A percentile compares a stretch with the other conserved stretches of the same genome.
These are phyloP conservation scores for Oryzias sinensis DNA, from an alignment of 2,797 vertebrate genomes.

Conservation along the genomic window DNA sequence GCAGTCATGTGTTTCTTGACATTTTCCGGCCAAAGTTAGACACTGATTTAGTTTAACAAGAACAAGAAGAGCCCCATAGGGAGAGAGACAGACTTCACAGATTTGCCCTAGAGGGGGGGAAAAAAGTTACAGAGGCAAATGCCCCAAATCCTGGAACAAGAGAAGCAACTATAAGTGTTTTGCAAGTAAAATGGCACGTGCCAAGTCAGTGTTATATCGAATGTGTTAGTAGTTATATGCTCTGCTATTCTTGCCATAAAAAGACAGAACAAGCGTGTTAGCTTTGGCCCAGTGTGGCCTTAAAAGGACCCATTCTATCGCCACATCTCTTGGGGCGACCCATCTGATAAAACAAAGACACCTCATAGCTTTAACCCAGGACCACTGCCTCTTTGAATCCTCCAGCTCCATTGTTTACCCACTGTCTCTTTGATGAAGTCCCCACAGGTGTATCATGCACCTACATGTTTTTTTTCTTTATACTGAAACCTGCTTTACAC, in stretches of 20 bases:
- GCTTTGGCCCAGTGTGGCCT: slow-evolving; percentile 56
- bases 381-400: slow-evolving; percentile 73
- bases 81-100: slow-evolving; percentile 3
- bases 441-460: slow-evolving; percentile 57
- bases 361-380: slow-evolving; percentile 58
- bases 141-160: slow-evolving; percentile 22
- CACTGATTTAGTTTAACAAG: slow-evolving; percentile 15
- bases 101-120: background rate
- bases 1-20: slow-evolving; percentile 16
- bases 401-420: slow-evolving; percentile 65
- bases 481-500: slow-evolving; percentile 1
- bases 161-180: slow-evolving; percentile 29
- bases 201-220: slow-evolving; percentile 50
- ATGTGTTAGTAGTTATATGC: slow-evolving; percentile 49
- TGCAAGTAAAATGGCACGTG: slow-evolving; percentile 30
- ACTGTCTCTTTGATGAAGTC: slow-evolving; percentile 67
- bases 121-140: slow-evolving; percentile 8
- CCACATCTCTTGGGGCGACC: slow-evolving; percentile 68
- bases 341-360: slow-evolving; percentile 75
- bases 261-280: slow-evolving; percentile 57
- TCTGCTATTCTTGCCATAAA: slow-evolving; percentile 60
- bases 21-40: slow-evolving; percentile 30
- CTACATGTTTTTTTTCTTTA: slow-evolving; percentile 3
- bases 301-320: slow-evolving; percentile 79
- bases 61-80: slow-evolving; percentile 5